These are phyloP conservation scores for Phalacrocorax carbo DNA, from an alignment of 2,113 vertebrate genomes.

Conservation along the genomic window DNA sequence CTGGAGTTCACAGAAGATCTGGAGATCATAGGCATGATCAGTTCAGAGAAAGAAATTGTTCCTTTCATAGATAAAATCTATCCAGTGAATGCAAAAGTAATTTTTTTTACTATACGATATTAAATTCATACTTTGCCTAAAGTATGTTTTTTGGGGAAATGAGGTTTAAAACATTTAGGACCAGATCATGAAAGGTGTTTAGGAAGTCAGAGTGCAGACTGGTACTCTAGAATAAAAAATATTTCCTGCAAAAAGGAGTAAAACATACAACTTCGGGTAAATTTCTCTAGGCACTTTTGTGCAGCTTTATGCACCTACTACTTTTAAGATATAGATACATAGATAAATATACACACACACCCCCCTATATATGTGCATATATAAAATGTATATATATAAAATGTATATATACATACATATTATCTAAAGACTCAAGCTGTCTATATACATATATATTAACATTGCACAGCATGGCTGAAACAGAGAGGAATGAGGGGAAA, in stretches of 20 bases:
- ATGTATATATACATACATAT: neutral
- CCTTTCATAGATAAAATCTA: slow-evolving; percentile 82
- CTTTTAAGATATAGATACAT: neutral
- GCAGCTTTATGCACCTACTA: neutral
- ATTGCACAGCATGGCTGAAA: neutral
- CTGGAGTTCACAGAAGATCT: slow-evolving; percentile 83
- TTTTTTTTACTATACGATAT: neutral
- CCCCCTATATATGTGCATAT: no score
- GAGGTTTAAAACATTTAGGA: neutral
- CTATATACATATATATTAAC: neutral
- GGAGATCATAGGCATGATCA: slow-evolving; percentile 88
- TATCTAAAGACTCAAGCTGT: neutral
- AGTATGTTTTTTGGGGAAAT: neutral
- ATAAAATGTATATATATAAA: no score
- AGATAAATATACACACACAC: neutral
- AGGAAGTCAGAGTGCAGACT: neutral
- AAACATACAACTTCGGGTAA: neutral
- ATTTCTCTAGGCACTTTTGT: neutral
- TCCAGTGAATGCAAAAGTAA: slow-evolving; percentile 85
- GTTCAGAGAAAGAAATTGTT: slow-evolving; percentile 87
- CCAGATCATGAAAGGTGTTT: neutral
- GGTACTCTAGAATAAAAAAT: neutral
- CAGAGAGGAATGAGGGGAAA: neutral
- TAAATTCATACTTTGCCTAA: neutral
- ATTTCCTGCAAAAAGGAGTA: neutral